Evolutionary conservation across 1,140 invertebrate species (phyloP), one percentile per base, ranked within the genome.

Genomic region (Trichonephila clavipes): DNA sequence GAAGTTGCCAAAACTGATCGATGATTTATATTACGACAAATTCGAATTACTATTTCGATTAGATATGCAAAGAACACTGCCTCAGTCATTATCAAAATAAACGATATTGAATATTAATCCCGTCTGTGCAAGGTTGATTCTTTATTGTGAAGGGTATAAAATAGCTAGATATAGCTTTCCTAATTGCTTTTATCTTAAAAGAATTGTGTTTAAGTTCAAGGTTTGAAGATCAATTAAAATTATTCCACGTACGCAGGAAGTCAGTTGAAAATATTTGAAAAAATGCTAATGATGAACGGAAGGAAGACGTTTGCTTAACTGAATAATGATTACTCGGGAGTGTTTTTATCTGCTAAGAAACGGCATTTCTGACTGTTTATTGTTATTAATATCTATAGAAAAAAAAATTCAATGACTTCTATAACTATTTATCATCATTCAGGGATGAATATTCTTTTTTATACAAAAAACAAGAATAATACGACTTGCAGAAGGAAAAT

Each of bases 201-300:
- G 28, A 19, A 34, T 24, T 34, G 24, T 77, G 72, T 77, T 64
- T 77, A 77, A 77, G 72, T 77, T 77, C 72, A 77, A 77, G 72
- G 72, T 77, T 77, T 77, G 28, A 12, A 40, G 72, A 77, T 77
- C 72, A 77, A 77, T 77, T 77, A 77, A 77, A 77, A 18, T 77
- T 77, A 40, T 77, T 77, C 34, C 72, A 77, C 72, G 72, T 77
- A 40, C 18, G 34, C 24, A 77, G 72, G 72, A 77, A 77, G 72
- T 77, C 18, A 0, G 24, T 19, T 34, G 28, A 77, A 77, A 28
- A 16, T 19, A 77, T 77, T 77, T 34, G 28, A 77, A 77, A 77
- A 69, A 16, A 18, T 34, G 34, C 19, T 77, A 77, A 77, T 77
- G 34, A 7, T 28, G 16, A 77, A 40, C 16, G 72, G 28, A 77